Conservation (phyloP, 2,797 vertebrate genomes). For the Heteromormyrus szaboi region DNA sequence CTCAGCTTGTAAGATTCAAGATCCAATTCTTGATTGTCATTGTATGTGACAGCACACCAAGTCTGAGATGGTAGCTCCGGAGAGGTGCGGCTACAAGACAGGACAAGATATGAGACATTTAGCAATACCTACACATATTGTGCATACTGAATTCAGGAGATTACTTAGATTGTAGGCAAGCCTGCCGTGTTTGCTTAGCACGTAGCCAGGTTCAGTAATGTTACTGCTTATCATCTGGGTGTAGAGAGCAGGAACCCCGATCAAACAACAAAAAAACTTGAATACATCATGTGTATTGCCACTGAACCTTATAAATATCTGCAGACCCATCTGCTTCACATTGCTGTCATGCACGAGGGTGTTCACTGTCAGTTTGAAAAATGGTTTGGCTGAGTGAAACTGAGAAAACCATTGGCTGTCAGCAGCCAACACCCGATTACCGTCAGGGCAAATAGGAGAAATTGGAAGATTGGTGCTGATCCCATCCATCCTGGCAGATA, state of each 20-base stretch:
- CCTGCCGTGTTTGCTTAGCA: neutral
- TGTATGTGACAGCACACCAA: neutral
- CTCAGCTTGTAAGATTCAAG: neutral
- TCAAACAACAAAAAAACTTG: neutral
- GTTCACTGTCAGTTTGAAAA: neutral
- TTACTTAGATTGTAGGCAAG: neutral
- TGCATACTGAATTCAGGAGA: neutral
- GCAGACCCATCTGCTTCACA: neutral
- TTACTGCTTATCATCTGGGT: neutral
- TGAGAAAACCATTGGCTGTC: neutral
- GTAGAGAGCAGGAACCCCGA: neutral
- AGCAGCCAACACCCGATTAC: neutral
- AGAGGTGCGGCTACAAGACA: neutral
- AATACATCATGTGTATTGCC: neutral
- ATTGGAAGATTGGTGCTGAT: neutral
- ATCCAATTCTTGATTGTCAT: neutral
- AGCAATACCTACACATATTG: neutral
- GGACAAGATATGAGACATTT: neutral
- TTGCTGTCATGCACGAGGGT: no score
- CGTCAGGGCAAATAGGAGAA: neutral
- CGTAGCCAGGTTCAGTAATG: neutral
- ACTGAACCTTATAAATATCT: neutral
- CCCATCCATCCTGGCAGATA: neutral
- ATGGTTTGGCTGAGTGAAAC: neutral
- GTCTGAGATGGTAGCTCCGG: neutral